A percentile compares a stretch with the other conserved stretches of the same genome.
These are phyloP conservation scores for Noctua janthina DNA, from an alignment of 2,888 invertebrate genomes.

Conservation along the genomic window DNA sequence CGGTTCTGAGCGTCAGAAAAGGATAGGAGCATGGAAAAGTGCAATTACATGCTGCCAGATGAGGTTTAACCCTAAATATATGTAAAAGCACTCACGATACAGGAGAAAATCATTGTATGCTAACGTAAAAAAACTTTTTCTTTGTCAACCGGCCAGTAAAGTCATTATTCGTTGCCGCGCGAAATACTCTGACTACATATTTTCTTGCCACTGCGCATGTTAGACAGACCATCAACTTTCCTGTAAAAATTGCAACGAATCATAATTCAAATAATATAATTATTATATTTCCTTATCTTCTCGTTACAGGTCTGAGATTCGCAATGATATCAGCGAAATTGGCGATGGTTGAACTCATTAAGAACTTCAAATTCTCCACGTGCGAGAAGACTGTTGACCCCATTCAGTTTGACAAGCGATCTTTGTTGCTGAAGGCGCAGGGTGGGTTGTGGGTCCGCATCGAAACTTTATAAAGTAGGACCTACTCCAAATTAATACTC, in stretches of 20 bases:
- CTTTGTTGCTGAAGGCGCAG: conserved; percentile 82
- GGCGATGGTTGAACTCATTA: conserved; percentile 84
- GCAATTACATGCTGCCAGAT: background rate
- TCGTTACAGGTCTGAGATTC: conserved; percentile 86
- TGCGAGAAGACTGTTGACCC: conserved; percentile 84
- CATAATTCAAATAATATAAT: background rate
- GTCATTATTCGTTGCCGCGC: background rate
- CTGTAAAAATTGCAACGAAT: background rate
- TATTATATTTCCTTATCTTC: conserved; percentile 13
- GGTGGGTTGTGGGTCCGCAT: conserved; percentile 83
- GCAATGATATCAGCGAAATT: conserved; percentile 88
- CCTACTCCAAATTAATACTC: background rate
- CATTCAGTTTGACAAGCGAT: conserved; percentile 78
- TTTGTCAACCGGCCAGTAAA: background rate
- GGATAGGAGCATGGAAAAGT: background rate
- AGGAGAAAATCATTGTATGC: background rate
- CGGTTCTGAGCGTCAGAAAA: background rate
- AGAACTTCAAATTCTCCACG: conserved; percentile 82
- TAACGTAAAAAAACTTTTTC: background rate
- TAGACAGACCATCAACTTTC: background rate
- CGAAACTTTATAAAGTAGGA: conserved; percentile 67
- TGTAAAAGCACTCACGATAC: background rate
- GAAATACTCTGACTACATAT: background rate
- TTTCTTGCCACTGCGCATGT: background rate
- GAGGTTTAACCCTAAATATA: background rate